phyloP scores from a whole-genome alignment of 2,888 invertebrate genomes.

The Ichneumon xanthorius region DNA sequence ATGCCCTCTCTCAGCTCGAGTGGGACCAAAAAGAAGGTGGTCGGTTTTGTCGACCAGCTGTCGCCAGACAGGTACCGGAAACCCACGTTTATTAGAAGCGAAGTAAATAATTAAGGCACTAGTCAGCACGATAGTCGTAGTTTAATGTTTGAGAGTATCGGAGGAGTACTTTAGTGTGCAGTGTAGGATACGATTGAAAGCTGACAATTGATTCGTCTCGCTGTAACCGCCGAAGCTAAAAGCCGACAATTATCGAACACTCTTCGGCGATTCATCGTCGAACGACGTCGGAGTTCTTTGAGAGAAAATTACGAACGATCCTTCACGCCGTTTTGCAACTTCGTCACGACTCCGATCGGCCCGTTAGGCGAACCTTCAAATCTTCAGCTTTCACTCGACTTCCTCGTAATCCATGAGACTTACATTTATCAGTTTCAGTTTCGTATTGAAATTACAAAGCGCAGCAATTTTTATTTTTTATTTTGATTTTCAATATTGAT shows the following conservation, averaged over 20 bases:
- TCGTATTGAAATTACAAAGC: neutral
- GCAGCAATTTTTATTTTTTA: neutral
- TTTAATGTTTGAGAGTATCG: conserved; percentile 7
- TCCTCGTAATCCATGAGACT: neutral
- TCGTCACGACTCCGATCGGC: conserved; percentile 58
- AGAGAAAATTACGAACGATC: conserved; percentile 37
- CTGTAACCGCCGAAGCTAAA: conserved; percentile 32
- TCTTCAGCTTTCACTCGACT: conserved; percentile 76
- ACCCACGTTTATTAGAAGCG: conserved; percentile 50
- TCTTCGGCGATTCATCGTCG: conserved; percentile 48
- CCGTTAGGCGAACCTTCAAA: conserved; percentile 62
- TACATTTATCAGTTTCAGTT: neutral
- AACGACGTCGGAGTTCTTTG: conserved; percentile 23
- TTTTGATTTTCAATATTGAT: neutral
- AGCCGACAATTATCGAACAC: conserved; percentile 24
- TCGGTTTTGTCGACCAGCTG: conserved; percentile 84
- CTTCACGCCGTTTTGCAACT: conserved; percentile 32
- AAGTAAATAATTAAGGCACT: conserved; percentile 41
- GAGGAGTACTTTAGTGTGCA: neutral
- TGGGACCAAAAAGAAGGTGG: conserved; percentile 84
- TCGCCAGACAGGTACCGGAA: conserved; percentile 81
- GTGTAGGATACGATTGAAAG: conserved; percentile 17
- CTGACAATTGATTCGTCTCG: conserved; percentile 43
- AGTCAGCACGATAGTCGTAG: conserved; percentile 56
- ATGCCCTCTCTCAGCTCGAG: conserved; percentile 83